Evolutionary conservation across 2,113 vertebrate genomes (phyloP), one percentile per base, ranked within the genome.

Genomic region (Chionomys nivalis): DNA sequence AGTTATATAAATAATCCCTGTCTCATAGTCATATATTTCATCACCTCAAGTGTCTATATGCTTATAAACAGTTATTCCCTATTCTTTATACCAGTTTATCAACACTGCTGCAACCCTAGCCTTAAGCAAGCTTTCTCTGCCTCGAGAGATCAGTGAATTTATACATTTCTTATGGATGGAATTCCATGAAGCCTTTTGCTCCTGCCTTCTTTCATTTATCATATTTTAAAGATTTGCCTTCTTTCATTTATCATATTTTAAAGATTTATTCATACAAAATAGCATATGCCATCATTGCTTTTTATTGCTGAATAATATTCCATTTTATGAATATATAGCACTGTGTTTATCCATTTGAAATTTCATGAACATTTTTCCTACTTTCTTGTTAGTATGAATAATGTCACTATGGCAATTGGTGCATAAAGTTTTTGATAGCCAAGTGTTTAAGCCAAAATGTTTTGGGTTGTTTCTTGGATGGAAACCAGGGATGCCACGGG

Each of bases 281-380:
- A 86, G 9, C 9, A 66, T 83, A 3, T 61, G 65, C 24, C 49
- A 91, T n/a, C 36, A 47, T 17, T 93, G 87, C 36, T 28, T 87
- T 83, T 87, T 72, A 39, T 81, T 89, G 66, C 36, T 92, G 36
- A 93, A 87, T 76, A 95, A 86, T 87, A 83, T 77, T 73, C 31
- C 39, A 78, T 44, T 83, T 83, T 89, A 82, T 93, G 19, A 19
- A 83, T 88, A 66, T 61, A 77, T 42, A 13, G 7, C 39, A 78
- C 44, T 86, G 63, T 91, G 14, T 91, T 81, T 83, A n/a, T 47
- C 55, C n/a, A 61, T 89, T 82, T n/a, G 95, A 72, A 90, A 82
- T 42, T 73, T 66, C 8, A 66, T 89, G 13, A 82, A 13, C 8
- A 55, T 33, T 31, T n/a, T 72, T 12, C 3, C 39, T 1, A 90